Percentiles rank a stretch among this genome's conserved stretches.
Conservation (phyloP, 2,113 vertebrate species). For the Alectura lathami region DNA sequence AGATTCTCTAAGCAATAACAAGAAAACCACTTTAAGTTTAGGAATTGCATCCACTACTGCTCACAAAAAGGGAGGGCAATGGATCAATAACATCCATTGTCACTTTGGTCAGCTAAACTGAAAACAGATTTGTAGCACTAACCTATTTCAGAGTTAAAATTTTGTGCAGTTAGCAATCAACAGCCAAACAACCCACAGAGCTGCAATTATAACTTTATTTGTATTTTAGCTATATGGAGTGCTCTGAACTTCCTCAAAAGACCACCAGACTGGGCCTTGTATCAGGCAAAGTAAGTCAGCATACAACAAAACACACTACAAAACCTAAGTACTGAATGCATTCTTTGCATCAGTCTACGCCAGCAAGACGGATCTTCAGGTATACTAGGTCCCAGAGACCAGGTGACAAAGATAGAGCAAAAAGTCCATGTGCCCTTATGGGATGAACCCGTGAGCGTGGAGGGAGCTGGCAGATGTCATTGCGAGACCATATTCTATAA, state of each 20-base stretch:
- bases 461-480: no score
- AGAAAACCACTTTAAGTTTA: neutral
- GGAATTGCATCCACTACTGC: neutral
- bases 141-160: neutral
- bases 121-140: neutral
- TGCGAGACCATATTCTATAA: no score
- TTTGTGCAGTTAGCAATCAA: no score
- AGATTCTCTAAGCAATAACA: neutral
- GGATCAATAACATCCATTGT: neutral
- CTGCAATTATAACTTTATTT: no score
- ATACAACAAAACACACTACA: neutral
- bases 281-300: neutral
- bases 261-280: neutral
- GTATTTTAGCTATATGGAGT: neutral
- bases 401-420: no score
- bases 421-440: no score
- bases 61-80: neutral
- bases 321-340: neutral
- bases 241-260: neutral
- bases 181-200: neutral
- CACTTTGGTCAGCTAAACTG: neutral
- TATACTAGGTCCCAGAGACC: no score
- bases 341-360: no score
- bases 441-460: no score
- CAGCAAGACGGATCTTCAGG: no score